These are phyloP conservation scores for Parascotia fuliginaria DNA, from an alignment of 2,888 invertebrate genomes.

Conservation along the genomic window DNA sequence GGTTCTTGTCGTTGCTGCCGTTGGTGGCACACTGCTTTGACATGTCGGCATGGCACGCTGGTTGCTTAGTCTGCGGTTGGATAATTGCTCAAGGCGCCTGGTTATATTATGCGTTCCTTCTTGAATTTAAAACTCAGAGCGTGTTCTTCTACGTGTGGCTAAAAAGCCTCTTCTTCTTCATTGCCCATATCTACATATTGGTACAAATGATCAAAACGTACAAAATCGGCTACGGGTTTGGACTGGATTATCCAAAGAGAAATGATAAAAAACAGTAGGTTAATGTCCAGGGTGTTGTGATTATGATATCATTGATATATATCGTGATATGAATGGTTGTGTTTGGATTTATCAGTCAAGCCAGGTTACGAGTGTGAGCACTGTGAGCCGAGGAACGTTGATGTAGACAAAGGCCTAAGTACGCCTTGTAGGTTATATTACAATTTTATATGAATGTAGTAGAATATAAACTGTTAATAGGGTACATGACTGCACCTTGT, in stretches of 20 bases:
- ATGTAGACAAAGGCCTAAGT: background rate
- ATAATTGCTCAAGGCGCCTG: slow-evolving; percentile 92
- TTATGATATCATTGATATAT: slow-evolving; percentile 3
- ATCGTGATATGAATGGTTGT: slow-evolving; percentile 12
- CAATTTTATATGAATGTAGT: background rate
- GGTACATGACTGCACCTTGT: too few relatives aligned
- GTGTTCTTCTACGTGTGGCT: slow-evolving; percentile 94
- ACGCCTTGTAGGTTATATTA: slow-evolving; percentile 1
- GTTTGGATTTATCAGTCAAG: background rate
- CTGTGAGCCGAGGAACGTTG: background rate
- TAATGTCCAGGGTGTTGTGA: background rate
- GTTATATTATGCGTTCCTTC: slow-evolving; percentile 95
- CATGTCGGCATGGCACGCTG: slow-evolving; percentile 77
- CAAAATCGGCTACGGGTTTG: slow-evolving; percentile 65
- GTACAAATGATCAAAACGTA: slow-evolving; percentile 83
- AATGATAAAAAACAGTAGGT: slow-evolving; percentile 3
- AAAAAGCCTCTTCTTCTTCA: slow-evolving; percentile 93
- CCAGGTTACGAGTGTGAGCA: too few relatives aligned
- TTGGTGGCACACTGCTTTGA: slow-evolving; percentile 90
- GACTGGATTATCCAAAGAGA: slow-evolving; percentile 31
- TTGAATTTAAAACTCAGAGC: slow-evolving; percentile 95
- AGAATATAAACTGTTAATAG: background rate
- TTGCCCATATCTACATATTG: slow-evolving; percentile 91
- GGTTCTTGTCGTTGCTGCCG: slow-evolving; percentile 97
- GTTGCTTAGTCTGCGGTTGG: slow-evolving; percentile 87